phyloP scores from a whole-genome alignment of 2,797 vertebrate species.

The Lutjanus campechanus region DNA sequence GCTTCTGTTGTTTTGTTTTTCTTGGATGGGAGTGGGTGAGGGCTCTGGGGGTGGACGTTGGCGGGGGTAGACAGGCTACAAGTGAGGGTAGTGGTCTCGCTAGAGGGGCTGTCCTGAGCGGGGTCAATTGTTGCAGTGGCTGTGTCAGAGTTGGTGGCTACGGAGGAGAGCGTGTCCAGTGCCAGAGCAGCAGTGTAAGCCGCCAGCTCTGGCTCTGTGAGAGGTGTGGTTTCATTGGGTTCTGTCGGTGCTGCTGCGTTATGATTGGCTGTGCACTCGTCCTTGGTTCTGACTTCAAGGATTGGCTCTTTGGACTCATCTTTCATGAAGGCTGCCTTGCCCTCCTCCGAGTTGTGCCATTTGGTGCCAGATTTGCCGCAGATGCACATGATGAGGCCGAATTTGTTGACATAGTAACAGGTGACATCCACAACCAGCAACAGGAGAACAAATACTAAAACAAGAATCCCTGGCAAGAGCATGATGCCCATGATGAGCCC shows the following conservation, averaged over 20 bases:
- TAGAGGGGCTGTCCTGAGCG: conserved; percentile 97
- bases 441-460: conserved; percentile 92
- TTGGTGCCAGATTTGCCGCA: conserved; percentile 95
- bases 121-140: conserved; percentile 97
- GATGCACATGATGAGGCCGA: conserved; percentile 97
- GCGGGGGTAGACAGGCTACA: conserved; percentile 92
- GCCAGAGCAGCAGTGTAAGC: conserved; percentile 91
- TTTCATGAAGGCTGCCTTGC: conserved; percentile 96
- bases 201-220: conserved; percentile 97
- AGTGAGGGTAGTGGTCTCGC: conserved; percentile 96
- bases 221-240: conserved; percentile 96
- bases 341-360: conserved; percentile 94
- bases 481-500: conserved; percentile 92
- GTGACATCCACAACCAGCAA: conserved; percentile 95
- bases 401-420: conserved; percentile 99
- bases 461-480: conserved; percentile 92
- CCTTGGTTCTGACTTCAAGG: conserved; percentile 95
- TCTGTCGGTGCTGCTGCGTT: conserved; percentile 94
- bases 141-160: conserved; percentile 97
- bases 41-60: conserved; percentile 90
- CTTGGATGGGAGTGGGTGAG: conserved; percentile 82
- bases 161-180: conserved; percentile 96
- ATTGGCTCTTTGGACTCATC: conserved; percentile 98
- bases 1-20: background rate
- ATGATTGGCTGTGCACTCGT: conserved; percentile 96